phyloP scores from a whole-genome alignment of 2,888 invertebrate species.

The Rhogogaster chlorosoma region DNA sequence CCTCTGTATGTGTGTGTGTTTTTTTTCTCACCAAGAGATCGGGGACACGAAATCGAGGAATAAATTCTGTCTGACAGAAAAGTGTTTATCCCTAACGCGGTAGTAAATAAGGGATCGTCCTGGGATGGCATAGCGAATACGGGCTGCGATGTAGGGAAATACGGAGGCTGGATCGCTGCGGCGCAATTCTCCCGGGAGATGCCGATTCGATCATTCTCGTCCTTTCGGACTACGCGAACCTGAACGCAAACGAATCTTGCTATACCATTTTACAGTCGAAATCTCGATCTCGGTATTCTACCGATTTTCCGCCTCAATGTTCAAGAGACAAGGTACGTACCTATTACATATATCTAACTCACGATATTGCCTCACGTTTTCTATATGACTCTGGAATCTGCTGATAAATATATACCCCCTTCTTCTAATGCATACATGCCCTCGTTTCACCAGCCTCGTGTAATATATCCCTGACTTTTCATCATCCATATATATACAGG shows the following conservation, averaged over 20 bases:
- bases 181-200: neutral
- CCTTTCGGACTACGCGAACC: neutral
- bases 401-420: neutral
- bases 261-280: neutral
- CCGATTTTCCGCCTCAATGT: neutral
- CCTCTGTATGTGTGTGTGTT: too few relatives aligned
- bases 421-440: neutral
- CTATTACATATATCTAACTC: neutral
- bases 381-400: neutral
- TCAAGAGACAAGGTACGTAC: neutral
- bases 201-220: slow-evolving; percentile 26
- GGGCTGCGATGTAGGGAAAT: slow-evolving; percentile 28
- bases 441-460: neutral
- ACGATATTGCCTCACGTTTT: neutral
- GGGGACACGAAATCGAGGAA: slow-evolving; percentile 34
- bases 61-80: slow-evolving; percentile 39
- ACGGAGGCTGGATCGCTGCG: neutral
- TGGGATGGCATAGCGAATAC: slow-evolving; percentile 31
- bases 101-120: slow-evolving; percentile 47
- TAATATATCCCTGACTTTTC: neutral
- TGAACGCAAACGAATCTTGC: neutral
- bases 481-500: neutral
- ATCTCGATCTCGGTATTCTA: neutral
- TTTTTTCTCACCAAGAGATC: slow-evolving; percentile 25
- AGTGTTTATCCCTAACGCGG: slow-evolving; percentile 45